These are phyloP conservation scores for Venusia cambrica DNA, from an alignment of 2,888 invertebrate genomes.

Conservation along the genomic window DNA sequence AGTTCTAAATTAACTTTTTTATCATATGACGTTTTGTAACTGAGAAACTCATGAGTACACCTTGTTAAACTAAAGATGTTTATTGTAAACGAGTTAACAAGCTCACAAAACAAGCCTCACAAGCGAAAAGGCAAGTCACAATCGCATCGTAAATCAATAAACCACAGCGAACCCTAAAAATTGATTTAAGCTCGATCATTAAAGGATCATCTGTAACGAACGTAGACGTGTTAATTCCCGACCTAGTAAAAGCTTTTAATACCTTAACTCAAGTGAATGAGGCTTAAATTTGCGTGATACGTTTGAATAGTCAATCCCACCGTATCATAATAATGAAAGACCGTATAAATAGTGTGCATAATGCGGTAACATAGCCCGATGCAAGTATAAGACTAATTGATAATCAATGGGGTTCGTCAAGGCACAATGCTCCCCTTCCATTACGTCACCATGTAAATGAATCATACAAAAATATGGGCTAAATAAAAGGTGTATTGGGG, in stretches of 20 bases:
- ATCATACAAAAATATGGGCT: conserved; percentile 60
- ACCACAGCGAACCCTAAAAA: conserved; percentile 65
- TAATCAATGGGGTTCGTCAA: conserved; percentile 70
- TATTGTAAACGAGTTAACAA: conserved; percentile 52
- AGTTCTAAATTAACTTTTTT: too few species aligned
- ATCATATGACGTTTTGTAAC: too few species aligned
- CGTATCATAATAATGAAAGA: conserved; percentile 60
- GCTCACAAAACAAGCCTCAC: conserved; percentile 38
- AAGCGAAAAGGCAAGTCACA: conserved; percentile 68
- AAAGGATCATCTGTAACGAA: conserved; percentile 75
- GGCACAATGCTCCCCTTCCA: conserved; percentile 38
- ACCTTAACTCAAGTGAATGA: conserved; percentile 40
- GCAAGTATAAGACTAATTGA: conserved; percentile 77
- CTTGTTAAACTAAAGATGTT: conserved; percentile 10
- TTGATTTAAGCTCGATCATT: conserved; percentile 71
- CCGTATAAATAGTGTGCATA: conserved; percentile 77
- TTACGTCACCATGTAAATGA: conserved; percentile 59
- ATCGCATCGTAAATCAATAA: conserved; percentile 72
- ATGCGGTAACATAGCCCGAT: conserved; percentile 69
- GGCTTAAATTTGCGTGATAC: conserved; percentile 33
- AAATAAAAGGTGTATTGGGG: conserved; percentile 37
- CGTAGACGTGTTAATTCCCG: conserved; percentile 69
- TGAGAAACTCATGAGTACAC: neutral
- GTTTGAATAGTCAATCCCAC: conserved; percentile 45
- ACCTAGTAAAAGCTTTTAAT: conserved; percentile 36